Evolutionary conservation across 2,113 vertebrate species (phyloP).

Genomic region (Campylomormyrus tamandua): DNA sequence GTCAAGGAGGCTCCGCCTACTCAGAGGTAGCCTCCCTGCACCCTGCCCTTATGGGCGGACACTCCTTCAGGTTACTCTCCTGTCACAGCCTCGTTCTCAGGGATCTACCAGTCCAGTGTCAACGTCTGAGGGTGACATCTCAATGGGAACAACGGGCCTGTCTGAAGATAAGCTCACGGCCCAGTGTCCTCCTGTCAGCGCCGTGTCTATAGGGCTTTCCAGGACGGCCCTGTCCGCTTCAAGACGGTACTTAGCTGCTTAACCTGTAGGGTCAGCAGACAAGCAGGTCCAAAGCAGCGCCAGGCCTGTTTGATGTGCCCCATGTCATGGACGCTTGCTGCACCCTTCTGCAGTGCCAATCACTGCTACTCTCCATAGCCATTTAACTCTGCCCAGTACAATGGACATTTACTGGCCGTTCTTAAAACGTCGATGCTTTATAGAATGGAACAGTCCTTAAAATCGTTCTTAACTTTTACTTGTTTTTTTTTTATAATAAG

Average conservation of each 20-base stretch:
- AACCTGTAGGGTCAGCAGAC: slow-evolving; percentile 57
- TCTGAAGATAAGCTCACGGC: slow-evolving; percentile 38
- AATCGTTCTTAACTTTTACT: neutral
- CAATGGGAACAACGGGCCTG: slow-evolving; percentile 11
- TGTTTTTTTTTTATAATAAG: neutral
- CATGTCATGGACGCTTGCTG: slow-evolving; percentile 44
- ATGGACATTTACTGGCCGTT: neutral
- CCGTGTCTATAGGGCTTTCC: slow-evolving; percentile 49
- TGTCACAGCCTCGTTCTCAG: slow-evolving; percentile 55
- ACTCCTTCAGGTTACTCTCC: slow-evolving; percentile 64
- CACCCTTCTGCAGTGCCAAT: slow-evolving; percentile 43
- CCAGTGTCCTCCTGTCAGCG: slow-evolving; percentile 52
- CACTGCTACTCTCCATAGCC: slow-evolving; percentile 30
- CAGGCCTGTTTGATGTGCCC: slow-evolving; percentile 53
- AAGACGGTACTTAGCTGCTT: slow-evolving; percentile 54
- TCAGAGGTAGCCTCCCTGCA: slow-evolving; percentile 8
- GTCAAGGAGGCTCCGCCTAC: slow-evolving; percentile 35
- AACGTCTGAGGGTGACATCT: slow-evolving; percentile 37
- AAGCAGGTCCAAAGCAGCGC: slow-evolving; percentile 41
- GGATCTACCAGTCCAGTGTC: neutral
- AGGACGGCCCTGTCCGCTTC: slow-evolving; percentile 47
- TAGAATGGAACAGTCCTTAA: neutral
- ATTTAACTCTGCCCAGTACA: slow-evolving; percentile 35
- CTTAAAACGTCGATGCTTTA: neutral
- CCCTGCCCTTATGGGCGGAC: slow-evolving; percentile 3